Evolutionary conservation across 2,888 invertebrate genomes (phyloP).

Genomic region (Selenia dentaria): DNA sequence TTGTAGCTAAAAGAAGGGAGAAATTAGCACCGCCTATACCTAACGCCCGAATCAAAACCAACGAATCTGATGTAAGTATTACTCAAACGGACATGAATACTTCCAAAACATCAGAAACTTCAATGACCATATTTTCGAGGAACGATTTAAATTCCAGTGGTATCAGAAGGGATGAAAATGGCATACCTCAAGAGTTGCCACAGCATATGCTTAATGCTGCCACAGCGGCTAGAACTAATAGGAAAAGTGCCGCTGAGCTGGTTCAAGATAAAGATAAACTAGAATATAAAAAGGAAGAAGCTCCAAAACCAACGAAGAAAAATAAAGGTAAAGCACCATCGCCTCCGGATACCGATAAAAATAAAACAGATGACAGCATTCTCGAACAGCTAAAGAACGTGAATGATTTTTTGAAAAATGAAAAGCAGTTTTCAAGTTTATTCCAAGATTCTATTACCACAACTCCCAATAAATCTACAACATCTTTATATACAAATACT

Average conservation of each 20-base stretch:
- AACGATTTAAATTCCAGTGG: conserved; percentile 83
- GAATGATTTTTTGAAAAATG: conserved; percentile 69
- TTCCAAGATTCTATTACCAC: conserved; percentile 52
- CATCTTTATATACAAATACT: conserved; percentile 67
- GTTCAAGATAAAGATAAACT: conserved; percentile 56
- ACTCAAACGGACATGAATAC: conserved; percentile 48
- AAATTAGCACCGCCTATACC: conserved; percentile 79
- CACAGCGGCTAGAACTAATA: conserved; percentile 87
- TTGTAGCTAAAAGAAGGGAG: conserved; percentile 81
- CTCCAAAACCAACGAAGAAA: conserved; percentile 77
- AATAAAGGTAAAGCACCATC: conserved; percentile 90
- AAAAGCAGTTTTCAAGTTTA: conserved; percentile 72
- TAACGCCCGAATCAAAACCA: conserved; percentile 69
- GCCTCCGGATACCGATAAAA: conserved; percentile 84
- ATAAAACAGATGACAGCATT: conserved; percentile 78
- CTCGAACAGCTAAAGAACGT: conserved; percentile 71
- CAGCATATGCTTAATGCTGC: conserved; percentile 90
- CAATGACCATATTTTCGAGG: conserved; percentile 62
- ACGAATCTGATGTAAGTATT: conserved; percentile 62
- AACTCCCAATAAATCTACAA: conserved; percentile 41
- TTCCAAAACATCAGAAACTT: conserved; percentile 62
- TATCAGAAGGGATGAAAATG: conserved; percentile 84
- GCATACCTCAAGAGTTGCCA: conserved; percentile 89
- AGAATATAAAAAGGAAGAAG: conserved; percentile 29
- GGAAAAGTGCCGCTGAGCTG: conserved; percentile 81